Base-by-base conservation (phyloP, 2,797 vertebrate species). In the Chelon auratus region DNA sequence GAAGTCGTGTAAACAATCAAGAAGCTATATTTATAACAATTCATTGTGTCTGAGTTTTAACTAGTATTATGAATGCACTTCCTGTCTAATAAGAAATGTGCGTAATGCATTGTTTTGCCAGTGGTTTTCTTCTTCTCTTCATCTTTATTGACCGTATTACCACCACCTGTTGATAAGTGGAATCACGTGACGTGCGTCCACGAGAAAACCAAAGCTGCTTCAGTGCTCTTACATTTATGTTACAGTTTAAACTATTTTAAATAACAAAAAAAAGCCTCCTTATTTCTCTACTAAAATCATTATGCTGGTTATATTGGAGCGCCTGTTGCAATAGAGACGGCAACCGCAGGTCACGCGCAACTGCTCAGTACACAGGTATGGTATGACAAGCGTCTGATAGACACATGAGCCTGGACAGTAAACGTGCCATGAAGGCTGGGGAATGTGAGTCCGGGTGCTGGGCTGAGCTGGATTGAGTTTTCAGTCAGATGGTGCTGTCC, bases 351-450 rank as follows among this genome's bases (percentile, higher is more conserved):
- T 88, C 75, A 56, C 24, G 61, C 54, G 75, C 75, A 87, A 77
- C 67, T 78, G 71, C 22, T 78, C 65, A 63, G 81, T 72, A 84
- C 77, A 82, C 87, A 91, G 88, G 91, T 91, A 89, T 82, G 88
- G 87, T 83, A 89, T 89, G 76, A 79, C 68, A 81, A 62, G 85
- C 78, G 69, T 80, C 88, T 83, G 85, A 89, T 81, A 64, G 89
- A 87, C 92, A 93, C 87, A 82, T 53, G 89, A 93, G 78, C 76
- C 75, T 13, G 68, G 54, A 81, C 77, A 74, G 60, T 88, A 88
- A 93, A 93, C 77, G 77, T 82, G 87, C 78, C 85, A 84, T 82
- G 74, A 86, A 87, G 81, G 56, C 77, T 57, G 53, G 66, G 78
- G 88, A 90, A 92, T 92, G 84, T 72, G 68, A 77, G 68, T 59